Conservation (phyloP, 2,797 vertebrate species). For the Argyrosomus regius region DNA sequence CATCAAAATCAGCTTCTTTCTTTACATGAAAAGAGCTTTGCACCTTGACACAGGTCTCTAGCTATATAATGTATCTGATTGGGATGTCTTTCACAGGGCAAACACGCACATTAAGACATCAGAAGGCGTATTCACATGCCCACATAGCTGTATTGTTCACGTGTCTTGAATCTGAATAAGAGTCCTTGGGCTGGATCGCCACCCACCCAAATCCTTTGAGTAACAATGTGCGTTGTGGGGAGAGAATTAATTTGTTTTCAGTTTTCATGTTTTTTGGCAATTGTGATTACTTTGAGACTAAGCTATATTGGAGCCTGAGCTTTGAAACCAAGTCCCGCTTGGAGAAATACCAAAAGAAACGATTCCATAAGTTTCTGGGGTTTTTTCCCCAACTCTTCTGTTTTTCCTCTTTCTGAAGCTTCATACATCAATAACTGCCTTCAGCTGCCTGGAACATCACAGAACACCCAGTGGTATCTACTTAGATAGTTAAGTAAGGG, state of each 20-base stretch:
- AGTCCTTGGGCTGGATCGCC: constrained; percentile 64
- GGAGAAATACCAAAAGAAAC: constrained; percentile 54
- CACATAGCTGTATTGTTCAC: constrained; percentile 56
- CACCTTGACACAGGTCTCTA: neutral
- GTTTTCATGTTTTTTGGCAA: constrained; percentile 72
- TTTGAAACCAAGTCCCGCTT: constrained; percentile 61
- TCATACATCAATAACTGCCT: constrained; percentile 44
- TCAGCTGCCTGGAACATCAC: constrained; percentile 42
- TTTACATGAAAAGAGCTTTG: neutral
- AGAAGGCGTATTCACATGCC: constrained; percentile 41
- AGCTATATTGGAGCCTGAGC: constrained; percentile 50
- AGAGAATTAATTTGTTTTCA: constrained; percentile 73
- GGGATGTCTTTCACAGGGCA: constrained; percentile 5
- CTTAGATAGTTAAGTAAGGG: constrained; percentile 49
- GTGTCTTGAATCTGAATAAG: constrained; percentile 71
- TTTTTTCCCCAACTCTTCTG: constrained; percentile 28
- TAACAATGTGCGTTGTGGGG: constrained; percentile 52
- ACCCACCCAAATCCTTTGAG: constrained; percentile 66
- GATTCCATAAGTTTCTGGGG: constrained; percentile 51
- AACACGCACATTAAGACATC: constrained; percentile 44
- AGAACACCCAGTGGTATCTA: constrained; percentile 21
- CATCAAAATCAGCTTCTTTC: constrained; percentile 14
- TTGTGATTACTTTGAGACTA: constrained; percentile 67
- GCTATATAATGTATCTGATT: neutral
- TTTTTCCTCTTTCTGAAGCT: constrained; percentile 35